Base-by-base conservation (phyloP, 2,888 invertebrate genomes). In the Fragum whitleyi region DNA sequence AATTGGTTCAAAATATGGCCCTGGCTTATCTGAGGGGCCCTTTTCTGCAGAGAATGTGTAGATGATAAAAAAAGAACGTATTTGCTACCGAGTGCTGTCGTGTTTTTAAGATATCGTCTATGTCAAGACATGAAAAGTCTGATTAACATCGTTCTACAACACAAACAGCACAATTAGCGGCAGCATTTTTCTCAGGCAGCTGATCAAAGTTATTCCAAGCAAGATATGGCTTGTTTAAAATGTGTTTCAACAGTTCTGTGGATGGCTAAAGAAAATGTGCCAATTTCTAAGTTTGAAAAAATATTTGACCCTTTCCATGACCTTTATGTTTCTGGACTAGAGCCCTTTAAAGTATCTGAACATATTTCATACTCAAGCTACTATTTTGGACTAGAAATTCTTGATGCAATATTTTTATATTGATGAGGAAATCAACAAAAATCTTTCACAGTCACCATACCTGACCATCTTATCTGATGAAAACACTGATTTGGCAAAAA, bases 401-500 rank as follows among this genome's bases (percentile, higher is more conserved):
- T 77, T 19, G 62, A 65, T 47, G 42, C 77, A 36, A 55, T 72
- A 72, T 42, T 28, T 51, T 28, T 21, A 29, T n/a, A 65, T 72
- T 61, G 67, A 77, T 65, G 29, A 68, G 29, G 62, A 73, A 5
- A 69, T 78, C 16, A 32, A 69, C 51, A 28, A 59, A 51, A 42
- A 75, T 47, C 3, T 79, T 1, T 14, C n/a, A 29, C 1, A 68
- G 23, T 80, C 76, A 0, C 73, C 80, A 67, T 72, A 7, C 53
- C 14, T 82, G 1, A 65, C 81, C 19, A 36, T 79, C 1, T 47
- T 79, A 2, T 36, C 77, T 14, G 81, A 84, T 57, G 77, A 84
- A 57, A 78, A 69, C 36, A 81, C 78, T 23, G 83, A 81, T 53
- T 36, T 74, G 0, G 32, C 73, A n/a, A 71, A 73, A 36, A 80